These are phyloP conservation scores for Acyrthosiphon pisum DNA, from an alignment of 1,140 invertebrate genomes.

Conservation along the genomic window DNA sequence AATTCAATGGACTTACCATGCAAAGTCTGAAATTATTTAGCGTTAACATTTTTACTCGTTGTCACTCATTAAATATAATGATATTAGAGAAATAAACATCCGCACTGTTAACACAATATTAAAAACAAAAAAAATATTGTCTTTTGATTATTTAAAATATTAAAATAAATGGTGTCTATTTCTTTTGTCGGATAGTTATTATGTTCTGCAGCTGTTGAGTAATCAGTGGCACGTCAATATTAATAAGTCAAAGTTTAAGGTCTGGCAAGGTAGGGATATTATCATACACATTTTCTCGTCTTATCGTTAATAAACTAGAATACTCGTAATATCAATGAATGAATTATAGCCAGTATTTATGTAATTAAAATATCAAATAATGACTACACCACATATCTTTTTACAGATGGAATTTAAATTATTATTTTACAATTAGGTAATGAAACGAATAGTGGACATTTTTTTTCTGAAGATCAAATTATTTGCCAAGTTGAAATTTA, in stretches of 20 bases:
- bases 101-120: no score
- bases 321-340: background rate
- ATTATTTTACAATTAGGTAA: background rate
- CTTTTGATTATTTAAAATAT: background rate
- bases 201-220: background rate
- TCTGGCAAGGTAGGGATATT: background rate
- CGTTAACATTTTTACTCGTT: no score
- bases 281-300: background rate
- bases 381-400: background rate
- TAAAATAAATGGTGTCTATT: background rate
- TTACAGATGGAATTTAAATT: background rate
- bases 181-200: background rate
- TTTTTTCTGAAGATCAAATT: background rate
- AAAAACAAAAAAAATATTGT: background rate
- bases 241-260: background rate
- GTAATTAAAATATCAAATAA: conserved; percentile 3
- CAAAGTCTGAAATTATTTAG: no score
- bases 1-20: no score
- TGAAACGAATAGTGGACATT: background rate
- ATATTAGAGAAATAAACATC: no score
- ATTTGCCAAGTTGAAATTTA: no score
- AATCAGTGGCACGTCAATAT: background rate
- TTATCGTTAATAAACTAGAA: background rate
- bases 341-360: background rate
- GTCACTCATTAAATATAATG: no score